Evolutionary conservation across 2,113 vertebrate species (phyloP).

Genomic region (Etheostoma spectabile): DNA sequence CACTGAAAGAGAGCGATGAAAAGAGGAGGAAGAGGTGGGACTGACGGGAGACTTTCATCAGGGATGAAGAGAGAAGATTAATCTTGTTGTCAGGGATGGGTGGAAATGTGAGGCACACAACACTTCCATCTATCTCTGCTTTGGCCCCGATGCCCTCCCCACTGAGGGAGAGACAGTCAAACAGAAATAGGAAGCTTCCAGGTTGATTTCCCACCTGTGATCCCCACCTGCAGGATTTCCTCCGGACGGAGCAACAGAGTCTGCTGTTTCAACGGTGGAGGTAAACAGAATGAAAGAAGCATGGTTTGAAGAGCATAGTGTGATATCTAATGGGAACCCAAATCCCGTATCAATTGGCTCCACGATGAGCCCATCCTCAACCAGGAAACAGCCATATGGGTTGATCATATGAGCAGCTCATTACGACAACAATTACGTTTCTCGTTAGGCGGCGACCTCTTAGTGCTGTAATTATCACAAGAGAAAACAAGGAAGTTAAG

Average conservation of each 20-base stretch:
- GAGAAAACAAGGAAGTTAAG: too few relatives aligned
- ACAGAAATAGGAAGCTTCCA: slow-evolving; percentile 46
- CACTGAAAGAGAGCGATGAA: slow-evolving; percentile 35
- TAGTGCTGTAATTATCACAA: too few relatives aligned
- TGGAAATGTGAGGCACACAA: slow-evolving; percentile 49
- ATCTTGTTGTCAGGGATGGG: slow-evolving; percentile 71
- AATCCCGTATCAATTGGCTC: not conserved
- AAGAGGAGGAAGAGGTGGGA: slow-evolving; percentile 35
- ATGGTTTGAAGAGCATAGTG: not conserved
- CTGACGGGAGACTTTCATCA: slow-evolving; percentile 63
- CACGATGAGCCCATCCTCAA: too few relatives aligned
- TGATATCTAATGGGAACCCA: not conserved
- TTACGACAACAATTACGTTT: too few relatives aligned
- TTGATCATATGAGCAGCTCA: too few relatives aligned
- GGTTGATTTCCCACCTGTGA: slow-evolving; percentile 30
- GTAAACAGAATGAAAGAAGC: not conserved
- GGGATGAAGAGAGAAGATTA: slow-evolving; percentile 69
- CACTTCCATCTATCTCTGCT: slow-evolving; percentile 68
- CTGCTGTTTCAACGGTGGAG: not conserved
- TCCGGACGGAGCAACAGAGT: not conserved
- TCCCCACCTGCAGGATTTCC: slow-evolving; percentile 17
- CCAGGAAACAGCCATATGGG: too few relatives aligned
- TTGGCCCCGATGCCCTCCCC: slow-evolving; percentile 43
- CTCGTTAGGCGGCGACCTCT: too few relatives aligned
- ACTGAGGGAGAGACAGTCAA: not conserved